Base-by-base conservation (phyloP, 1,140 invertebrate genomes). In the Agraylea sexmaculata region DNA sequence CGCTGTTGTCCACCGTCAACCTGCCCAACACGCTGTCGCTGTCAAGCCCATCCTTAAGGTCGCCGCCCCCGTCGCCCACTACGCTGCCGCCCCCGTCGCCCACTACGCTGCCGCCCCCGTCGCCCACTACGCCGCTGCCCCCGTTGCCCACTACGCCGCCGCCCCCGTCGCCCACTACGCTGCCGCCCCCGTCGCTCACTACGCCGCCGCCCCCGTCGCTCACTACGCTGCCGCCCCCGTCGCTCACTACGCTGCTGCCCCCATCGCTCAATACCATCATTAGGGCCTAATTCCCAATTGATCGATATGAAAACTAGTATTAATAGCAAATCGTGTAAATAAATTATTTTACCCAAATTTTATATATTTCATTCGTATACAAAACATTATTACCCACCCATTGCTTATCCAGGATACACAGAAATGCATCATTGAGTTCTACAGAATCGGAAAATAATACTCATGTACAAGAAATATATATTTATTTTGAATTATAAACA, bases 1-100 rank as follows among this genome's bases (percentile, higher is more conserved):
- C 58, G 80, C 80, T 1, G 60, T 76, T 15, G 71, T 83, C 5
- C 68, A 66, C 32, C 64, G 69, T 4, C 71, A 77, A 51, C 62
- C 66, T 2, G 57, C 64, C 13, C 55, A 64, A 31, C 60, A 65
- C 18, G 57, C 63, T 34, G 59, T 60, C 6, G 57, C n/a, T n/a
- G n/a, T 56, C 1, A 50, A 57, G 46, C 70, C 72, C 1, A 62
- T 59, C 8, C 45, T 67, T 8, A 44, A 48, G 31, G 53, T 60
- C 20, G 49, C 53, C 1, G 50, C 53, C 36, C 38, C 38, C 12
- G 18, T 45, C 25, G 40, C 35, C 37, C 41, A 49, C 42, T 66
- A 66, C 46, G 52, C 52, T 31, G 61, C 65, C 27, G 62, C 55
- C 25, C 43, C 50, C 16, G 45, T 50, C 2, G 48, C 46, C 37